A percentile compares a stretch with the other conserved stretches of the same genome.
Evolutionary conservation across 2,888 invertebrate species (phyloP).

Genomic region (Platypus cylindrus): DNA sequence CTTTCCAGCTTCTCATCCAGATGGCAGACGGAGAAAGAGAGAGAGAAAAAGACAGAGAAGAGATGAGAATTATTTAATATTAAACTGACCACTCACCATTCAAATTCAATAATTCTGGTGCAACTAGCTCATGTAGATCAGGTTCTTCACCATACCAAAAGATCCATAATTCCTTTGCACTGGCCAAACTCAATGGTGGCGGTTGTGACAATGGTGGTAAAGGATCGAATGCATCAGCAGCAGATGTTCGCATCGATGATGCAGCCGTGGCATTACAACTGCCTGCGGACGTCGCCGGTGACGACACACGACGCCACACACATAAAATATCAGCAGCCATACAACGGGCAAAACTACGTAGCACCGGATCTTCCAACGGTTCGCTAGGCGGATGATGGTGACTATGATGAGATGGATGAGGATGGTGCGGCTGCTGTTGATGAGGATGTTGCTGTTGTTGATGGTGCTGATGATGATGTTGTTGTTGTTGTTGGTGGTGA

Average conservation of each 20-base stretch:
- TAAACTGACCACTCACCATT: conserved; percentile 77
- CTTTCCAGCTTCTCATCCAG: too few relatives aligned
- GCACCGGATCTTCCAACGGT: conserved; percentile 80
- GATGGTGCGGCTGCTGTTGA: too few relatives aligned
- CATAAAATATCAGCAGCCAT: conserved; percentile 90
- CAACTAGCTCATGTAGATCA: conserved; percentile 71
- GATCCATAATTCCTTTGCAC: conserved; percentile 97
- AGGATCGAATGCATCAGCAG: conserved; percentile 22
- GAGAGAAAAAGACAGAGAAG: too few relatives aligned
- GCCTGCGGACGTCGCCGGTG: too few relatives aligned
- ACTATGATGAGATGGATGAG: too few relatives aligned
- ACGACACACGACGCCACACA: conserved; percentile 89
- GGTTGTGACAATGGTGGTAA: conserved; percentile 41
- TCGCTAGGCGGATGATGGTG: conserved; percentile 39
- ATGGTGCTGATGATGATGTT: too few relatives aligned
- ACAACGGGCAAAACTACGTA: conserved; percentile 82
- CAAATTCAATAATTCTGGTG: conserved; percentile 68
- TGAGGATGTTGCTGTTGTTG: too few relatives aligned
- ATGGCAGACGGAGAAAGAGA: too few relatives aligned
- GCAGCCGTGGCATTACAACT: conserved; percentile 1
- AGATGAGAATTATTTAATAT: too few relatives aligned
- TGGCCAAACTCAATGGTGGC: conserved; percentile 69
- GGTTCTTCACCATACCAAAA: conserved; percentile 99
- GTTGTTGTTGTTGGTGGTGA: too few relatives aligned
- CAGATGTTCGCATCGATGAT: conserved; percentile 5